phyloP scores from a whole-genome alignment of 2,113 vertebrate species.

The Ctenomys sociabilis region DNA sequence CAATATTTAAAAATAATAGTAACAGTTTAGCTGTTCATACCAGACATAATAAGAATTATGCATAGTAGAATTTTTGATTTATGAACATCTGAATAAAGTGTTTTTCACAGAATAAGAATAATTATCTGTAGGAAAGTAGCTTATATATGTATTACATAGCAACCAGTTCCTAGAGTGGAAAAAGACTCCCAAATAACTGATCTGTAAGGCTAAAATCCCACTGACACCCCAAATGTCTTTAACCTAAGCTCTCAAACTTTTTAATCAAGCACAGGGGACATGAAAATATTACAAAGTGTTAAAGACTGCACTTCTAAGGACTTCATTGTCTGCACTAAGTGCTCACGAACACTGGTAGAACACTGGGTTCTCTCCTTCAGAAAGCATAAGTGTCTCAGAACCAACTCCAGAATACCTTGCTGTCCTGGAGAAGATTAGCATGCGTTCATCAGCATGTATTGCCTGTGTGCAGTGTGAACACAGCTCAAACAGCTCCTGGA shows the following conservation, averaged over 20 bases:
- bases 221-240: not conserved
- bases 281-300: not conserved
- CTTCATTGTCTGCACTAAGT: not conserved
- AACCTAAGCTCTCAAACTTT: not conserved
- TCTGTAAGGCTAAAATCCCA: not conserved
- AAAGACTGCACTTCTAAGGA: not conserved
- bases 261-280: not conserved
- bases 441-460: not conserved
- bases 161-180: not conserved
- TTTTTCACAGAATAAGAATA: not conserved
- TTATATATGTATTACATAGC: not conserved
- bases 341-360: not conserved
- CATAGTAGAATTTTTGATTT: not conserved
- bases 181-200: not conserved
- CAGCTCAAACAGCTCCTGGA: not conserved
- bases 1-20: not conserved
- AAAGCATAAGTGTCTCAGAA: not conserved
- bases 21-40: not conserved
- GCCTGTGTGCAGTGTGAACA: not conserved
- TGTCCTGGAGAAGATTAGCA: not conserved
- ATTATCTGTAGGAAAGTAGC: not conserved
- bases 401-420: not conserved
- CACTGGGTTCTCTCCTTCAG: not conserved
- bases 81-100: slow-evolving; percentile 9
- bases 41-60: not conserved